Evolutionary conservation across 2,888 invertebrate genomes (phyloP).

Genomic region (Nymphalis c-album): DNA sequence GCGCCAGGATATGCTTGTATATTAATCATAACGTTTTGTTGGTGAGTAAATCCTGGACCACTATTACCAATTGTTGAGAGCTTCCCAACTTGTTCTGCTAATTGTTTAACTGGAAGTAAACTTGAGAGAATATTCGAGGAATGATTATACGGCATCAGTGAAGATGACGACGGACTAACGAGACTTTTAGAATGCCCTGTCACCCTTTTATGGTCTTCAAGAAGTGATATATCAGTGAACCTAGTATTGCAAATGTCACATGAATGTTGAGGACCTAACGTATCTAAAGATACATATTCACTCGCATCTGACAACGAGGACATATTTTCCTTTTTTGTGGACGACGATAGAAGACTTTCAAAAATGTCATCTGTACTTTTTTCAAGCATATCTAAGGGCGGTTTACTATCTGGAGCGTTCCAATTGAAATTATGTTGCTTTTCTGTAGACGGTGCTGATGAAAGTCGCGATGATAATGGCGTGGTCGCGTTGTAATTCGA

Average conservation of each 20-base stretch:
- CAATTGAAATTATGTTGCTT: slow-evolving; percentile 76
- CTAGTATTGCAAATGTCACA: slow-evolving; percentile 83
- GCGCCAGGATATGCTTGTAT: slow-evolving; percentile 83
- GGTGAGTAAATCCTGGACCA: slow-evolving; percentile 76
- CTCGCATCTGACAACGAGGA: slow-evolving; percentile 69
- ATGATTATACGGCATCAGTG: slow-evolving; percentile 65
- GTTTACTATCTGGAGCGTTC: slow-evolving; percentile 75
- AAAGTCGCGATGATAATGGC: slow-evolving; percentile 47
- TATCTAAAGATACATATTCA: slow-evolving; percentile 85
- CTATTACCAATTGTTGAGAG: slow-evolving; percentile 59
- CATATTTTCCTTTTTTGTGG: slow-evolving; percentile 66
- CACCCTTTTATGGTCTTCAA: slow-evolving; percentile 79
- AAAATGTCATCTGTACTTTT: slow-evolving; percentile 77
- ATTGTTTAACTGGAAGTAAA: slow-evolving; percentile 71
- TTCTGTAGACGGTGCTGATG: slow-evolving; percentile 57
- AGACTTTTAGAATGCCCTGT: slow-evolving; percentile 80
- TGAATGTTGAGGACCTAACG: slow-evolving; percentile 81
- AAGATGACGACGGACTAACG: slow-evolving; percentile 55
- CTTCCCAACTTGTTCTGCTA: slow-evolving; percentile 77
- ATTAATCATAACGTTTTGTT: slow-evolving; percentile 84
- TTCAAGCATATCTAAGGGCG: slow-evolving; percentile 66
- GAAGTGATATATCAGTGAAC: slow-evolving; percentile 77
- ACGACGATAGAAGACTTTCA: slow-evolving; percentile 67
- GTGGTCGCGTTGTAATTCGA: slow-evolving; percentile 41
- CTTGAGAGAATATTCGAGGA: slow-evolving; percentile 64